Evolutionary conservation across 1,140 invertebrate species (phyloP).

Genomic region (Aphidius ervi): DNA sequence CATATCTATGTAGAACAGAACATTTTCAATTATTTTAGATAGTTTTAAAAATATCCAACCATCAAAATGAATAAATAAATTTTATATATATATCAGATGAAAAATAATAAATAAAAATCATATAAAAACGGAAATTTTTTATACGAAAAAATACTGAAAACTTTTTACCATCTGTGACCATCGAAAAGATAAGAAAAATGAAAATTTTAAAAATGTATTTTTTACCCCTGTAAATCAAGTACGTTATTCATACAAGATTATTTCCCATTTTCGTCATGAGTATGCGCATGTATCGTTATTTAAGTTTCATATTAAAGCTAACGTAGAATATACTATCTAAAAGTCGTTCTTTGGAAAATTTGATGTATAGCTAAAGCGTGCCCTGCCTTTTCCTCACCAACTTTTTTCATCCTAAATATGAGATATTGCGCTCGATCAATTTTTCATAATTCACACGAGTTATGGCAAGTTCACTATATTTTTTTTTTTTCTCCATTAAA

Average conservation of each 20-base stretch:
- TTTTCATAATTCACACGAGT: conserved; percentile 46
- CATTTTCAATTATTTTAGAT: no score
- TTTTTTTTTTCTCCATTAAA: neutral
- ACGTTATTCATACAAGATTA: conserved; percentile 43
- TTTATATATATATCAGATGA: neutral
- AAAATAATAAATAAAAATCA: no score
- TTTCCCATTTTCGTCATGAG: conserved; percentile 49
- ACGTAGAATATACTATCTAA: conserved; percentile 24
- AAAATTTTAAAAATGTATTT: conserved; percentile 54
- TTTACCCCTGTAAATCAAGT: conserved; percentile 23
- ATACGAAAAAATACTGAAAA: neutral
- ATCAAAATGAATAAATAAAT: neutral
- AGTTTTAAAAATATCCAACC: neutral
- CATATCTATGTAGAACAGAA: no score
- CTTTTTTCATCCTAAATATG: conserved; percentile 41
- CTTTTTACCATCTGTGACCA: neutral
- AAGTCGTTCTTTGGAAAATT: conserved; percentile 34
- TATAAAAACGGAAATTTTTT: no score
- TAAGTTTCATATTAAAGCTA: conserved; percentile 53
- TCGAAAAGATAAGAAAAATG: conserved; percentile 42
- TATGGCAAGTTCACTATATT: conserved; percentile 7
- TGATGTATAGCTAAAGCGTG: conserved; percentile 53
- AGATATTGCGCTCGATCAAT: conserved; percentile 54
- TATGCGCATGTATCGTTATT: conserved; percentile 49
- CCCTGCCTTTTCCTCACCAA: conserved; percentile 39